phyloP scores from a whole-genome alignment of 2,113 vertebrate genomes.

The Ophthalmolycus amberensis region DNA sequence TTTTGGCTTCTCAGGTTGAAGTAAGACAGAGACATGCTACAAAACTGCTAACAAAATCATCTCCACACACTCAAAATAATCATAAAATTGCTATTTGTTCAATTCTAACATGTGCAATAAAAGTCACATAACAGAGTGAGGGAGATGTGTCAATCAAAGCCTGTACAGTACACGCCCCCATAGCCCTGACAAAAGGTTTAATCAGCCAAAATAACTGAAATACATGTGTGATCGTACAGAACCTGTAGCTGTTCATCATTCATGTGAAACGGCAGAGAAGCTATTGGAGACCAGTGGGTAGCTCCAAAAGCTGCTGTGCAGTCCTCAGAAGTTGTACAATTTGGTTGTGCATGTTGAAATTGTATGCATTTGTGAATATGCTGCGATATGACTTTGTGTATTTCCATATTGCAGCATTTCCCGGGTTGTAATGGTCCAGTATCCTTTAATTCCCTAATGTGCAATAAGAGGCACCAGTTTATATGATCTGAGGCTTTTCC shows the following conservation, averaged over 20 bases:
- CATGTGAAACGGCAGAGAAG: not conserved
- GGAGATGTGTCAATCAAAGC: not conserved
- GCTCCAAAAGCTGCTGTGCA: not conserved
- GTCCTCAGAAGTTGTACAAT: not conserved
- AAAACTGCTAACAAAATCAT: not conserved
- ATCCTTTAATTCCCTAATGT: constrained; percentile 11
- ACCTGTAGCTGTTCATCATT: not conserved
- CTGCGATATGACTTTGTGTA: not conserved
- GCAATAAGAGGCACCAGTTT: not conserved
- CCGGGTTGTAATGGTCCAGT: not conserved
- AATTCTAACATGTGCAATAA: not conserved
- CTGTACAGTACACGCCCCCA: not conserved
- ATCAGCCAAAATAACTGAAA: not conserved
- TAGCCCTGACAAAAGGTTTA: not conserved
- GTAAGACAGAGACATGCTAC: not conserved
- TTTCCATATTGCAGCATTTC: not conserved
- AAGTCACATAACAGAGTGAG: not conserved
- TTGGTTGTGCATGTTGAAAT: constrained; percentile 1
- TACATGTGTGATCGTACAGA: not conserved
- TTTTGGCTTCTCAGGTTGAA: not conserved
- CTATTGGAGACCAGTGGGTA: not conserved
- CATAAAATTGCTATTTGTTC: not conserved
- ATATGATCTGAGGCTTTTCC: constrained; percentile 2
- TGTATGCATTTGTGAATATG: not conserved
- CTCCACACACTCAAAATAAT: not conserved